Percentiles rank a stretch among this genome's conserved stretches.
Conservation (phyloP, 2,888 invertebrate genomes). For the Spisula subtruncata region DNA sequence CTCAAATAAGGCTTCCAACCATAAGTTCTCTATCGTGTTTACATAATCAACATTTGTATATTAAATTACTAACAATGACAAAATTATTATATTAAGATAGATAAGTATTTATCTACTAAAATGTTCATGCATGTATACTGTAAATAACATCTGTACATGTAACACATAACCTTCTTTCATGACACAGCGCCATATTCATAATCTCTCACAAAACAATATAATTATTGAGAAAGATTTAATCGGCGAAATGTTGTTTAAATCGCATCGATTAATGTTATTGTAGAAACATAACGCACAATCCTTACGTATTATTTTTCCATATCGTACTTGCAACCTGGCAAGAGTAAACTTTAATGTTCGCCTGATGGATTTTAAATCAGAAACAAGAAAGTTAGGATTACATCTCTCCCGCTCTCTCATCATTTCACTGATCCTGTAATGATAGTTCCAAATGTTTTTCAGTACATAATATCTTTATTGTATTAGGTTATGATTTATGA, state of each 20-base stretch:
- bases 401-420: not conserved
- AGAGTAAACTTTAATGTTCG: not conserved
- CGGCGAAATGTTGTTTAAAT: not conserved
- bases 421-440: not conserved
- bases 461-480: not conserved
- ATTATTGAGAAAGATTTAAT: not conserved
- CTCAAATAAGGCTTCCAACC: no score
- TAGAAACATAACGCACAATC: slow-evolving; percentile 13
- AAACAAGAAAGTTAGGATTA: not conserved
- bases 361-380: slow-evolving; percentile 1
- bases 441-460: not conserved
- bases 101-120: no score
- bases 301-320: not conserved
- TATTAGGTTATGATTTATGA: not conserved
- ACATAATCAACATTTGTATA: no score
- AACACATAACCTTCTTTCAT: not conserved
- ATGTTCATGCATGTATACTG: no score
- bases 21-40: no score
- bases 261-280: not conserved
- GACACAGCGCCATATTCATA: not conserved
- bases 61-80: no score
- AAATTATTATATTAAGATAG: no score
- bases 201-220: not conserved
- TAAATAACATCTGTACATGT: not conserved
- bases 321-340: not conserved